Evolutionary conservation across 1,140 invertebrate genomes (phyloP).

Genomic region (Drosophila sp.): DNA sequence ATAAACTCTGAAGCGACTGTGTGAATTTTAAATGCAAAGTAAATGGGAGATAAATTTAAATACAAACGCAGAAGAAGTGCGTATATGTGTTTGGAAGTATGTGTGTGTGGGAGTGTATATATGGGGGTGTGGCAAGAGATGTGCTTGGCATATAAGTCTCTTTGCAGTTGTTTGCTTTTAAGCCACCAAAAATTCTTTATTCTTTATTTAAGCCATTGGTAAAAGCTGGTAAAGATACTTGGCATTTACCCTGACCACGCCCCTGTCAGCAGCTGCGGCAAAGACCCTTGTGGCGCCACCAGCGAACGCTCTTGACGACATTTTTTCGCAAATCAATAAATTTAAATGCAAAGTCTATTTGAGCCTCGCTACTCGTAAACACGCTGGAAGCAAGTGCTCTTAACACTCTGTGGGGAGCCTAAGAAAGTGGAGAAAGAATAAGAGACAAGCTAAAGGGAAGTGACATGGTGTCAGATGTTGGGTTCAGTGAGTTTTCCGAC

Average conservation of each 20-base stretch:
- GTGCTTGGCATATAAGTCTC: conserved; percentile 21
- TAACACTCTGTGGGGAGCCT: not conserved
- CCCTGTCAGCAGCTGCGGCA: conserved; percentile 4
- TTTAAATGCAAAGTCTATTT: conserved; percentile 53
- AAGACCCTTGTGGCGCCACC: conserved; percentile 21
- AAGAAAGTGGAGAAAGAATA: not conserved
- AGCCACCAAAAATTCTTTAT: conserved; percentile 22
- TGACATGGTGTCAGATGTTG: conserved; percentile 9
- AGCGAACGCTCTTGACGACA: conserved; percentile 14
- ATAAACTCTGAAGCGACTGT: conserved; percentile 8
- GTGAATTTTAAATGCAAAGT: conserved; percentile 37
- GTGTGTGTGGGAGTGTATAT: no score
- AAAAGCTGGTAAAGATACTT: conserved; percentile 9
- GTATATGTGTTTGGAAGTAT: not conserved
- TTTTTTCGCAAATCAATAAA: conserved; percentile 58
- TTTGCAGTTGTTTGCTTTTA: conserved; percentile 25
- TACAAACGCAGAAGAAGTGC: conserved; percentile 39
- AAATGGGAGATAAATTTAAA: conserved; percentile 42
- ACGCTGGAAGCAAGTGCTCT: conserved; percentile 14
- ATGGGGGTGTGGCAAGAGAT: conserved; percentile 25
- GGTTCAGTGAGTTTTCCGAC: conserved; percentile 32
- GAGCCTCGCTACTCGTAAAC: conserved; percentile 7
- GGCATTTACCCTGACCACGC: conserved; percentile 14
- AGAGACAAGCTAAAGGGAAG: not conserved
- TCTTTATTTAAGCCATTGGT: conserved; percentile 24